A percentile compares a stretch with the other conserved stretches of the same genome.
Conservation (phyloP, 2,797 vertebrate species). For the Numenius phaeopus region DNA sequence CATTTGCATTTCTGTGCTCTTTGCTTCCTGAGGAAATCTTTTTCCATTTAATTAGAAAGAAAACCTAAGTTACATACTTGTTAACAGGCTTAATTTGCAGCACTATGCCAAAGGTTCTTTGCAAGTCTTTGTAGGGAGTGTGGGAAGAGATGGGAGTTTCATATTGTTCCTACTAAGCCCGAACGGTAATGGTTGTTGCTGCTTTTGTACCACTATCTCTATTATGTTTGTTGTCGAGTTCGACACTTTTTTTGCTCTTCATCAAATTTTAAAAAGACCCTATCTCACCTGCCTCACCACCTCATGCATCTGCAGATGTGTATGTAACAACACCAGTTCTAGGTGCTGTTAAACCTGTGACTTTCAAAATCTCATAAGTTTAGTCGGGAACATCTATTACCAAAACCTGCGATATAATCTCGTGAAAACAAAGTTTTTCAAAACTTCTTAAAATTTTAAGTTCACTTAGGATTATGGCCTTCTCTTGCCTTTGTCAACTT, state of each 20-base stretch:
- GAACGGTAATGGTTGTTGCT: neutral
- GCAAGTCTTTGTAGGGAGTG: neutral
- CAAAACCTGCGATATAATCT: neutral
- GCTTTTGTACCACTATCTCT: neutral
- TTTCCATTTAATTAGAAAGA: constrained; percentile 49
- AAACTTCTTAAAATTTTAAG: neutral
- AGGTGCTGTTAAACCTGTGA: neutral
- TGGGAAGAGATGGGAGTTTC: neutral
- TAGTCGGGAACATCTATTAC: neutral
- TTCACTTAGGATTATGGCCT: neutral
- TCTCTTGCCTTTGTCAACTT: neutral
- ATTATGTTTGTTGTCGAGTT: neutral
- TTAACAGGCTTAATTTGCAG: constrained; percentile 50
- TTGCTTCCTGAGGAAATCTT: constrained; percentile 48
- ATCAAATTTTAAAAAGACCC: neutral
- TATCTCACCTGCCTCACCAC: neutral
- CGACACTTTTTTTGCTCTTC: neutral
- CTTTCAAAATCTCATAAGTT: neutral
- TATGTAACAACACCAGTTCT: accelerated
- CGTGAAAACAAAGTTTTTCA: neutral
- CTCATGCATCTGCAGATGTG: accelerated
- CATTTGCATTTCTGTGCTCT: constrained; percentile 64
- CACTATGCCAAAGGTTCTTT: constrained; percentile 6
- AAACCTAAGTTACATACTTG: constrained; percentile 25
- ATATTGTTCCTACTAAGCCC: neutral